Base-by-base conservation (phyloP, 1,140 invertebrate species). In the Papilio dardanus region DNA sequence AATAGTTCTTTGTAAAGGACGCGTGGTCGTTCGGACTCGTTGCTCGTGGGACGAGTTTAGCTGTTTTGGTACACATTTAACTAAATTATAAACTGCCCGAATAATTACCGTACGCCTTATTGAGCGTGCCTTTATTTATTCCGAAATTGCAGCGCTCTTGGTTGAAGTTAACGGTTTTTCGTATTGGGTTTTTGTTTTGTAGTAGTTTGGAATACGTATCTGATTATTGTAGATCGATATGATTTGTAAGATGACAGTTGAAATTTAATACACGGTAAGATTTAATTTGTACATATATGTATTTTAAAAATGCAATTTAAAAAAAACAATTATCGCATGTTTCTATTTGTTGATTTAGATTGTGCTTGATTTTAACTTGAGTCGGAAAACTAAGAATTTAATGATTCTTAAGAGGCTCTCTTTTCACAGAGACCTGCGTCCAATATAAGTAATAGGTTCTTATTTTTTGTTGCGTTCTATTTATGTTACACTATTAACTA, bases 1-100 rank as follows among this genome's bases (percentile, higher is more conserved):
- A 91, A 90, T 92, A 88, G 88, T 82, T 86, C 87, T 88, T 91
- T 89, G 85, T 92, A 86, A 85, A 79, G 83, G 86, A 91, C 91
- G 90, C 91, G 91, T 92, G 90, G 88, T 81, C 78, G 75, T 69
- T 76, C 76, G 77, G 77, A 77, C 77, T 76, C 75, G 69, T 85
- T 78, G 75, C 74, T 75, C 40, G 74, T 69, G 14, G 68, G 69
- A 62, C 65, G 67, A 50, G 68, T 78, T 75, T 74, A 71, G 71
- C 66, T 68, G 75, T 78, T 78, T 81, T 75, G 71, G 35, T 62
- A 76, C 40, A 62, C 68, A 74, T 74, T 74, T 50, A 30, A 37
- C 37, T 75, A 75, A 67, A 73, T 74, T 73, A 54, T 54, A 33
- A 33, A 54, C 71, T 46, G 68, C 40, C 24, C 3, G 24, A 31